Evolutionary conservation across 2,113 vertebrate genomes (phyloP), one percentile per base, ranked within the genome.

Genomic region (Notiomystis cincta): DNA sequence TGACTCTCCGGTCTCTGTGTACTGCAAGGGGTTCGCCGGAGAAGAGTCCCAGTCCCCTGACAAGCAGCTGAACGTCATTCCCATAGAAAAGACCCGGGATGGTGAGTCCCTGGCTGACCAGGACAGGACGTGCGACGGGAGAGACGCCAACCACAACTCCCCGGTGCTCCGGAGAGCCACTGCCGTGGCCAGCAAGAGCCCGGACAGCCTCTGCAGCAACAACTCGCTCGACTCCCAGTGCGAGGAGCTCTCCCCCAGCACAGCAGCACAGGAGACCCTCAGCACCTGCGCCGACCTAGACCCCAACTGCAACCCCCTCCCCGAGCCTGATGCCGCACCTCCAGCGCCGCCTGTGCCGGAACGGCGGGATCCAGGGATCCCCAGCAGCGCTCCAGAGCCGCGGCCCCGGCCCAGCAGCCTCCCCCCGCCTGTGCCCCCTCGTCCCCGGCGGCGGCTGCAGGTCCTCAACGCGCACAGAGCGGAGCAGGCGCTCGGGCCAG

Each of bases 1-100:
- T 60, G 98, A 98, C 51, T 98, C 98, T 3, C 99, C 99, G 0
- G 96, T 98, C 53, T 98, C 98, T 1, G 98, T 98, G 83, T 98
- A 98, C 95, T 98, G 76, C 53, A 97, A 96, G n/a, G 76, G 76
- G 5, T 98, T 98, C 20, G 93, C 98, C 11, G 56, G 91, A 7
- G 95, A 96, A 12, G 97, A 97, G 45, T 94, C 98, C 33, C 96
- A 33, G 15, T 84, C 96, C 19, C 96, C 95, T 75, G 62, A 96
- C 25, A 77, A 93, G 44, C 82, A 97, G 94, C 96, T 93, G 31
- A 24, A 45, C 18, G 28, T 69, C 60, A 37, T 79, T 86, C 94
- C 95, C 42, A 38, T 8, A 35, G 97, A 95, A 62, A 97, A 97
- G 4, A 89, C 87, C 3, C 38, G 15, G 31, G 58, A 84, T 17